phyloP scores from a whole-genome alignment of 2,797 vertebrate species.

The Oceanodroma leucorhoa region DNA sequence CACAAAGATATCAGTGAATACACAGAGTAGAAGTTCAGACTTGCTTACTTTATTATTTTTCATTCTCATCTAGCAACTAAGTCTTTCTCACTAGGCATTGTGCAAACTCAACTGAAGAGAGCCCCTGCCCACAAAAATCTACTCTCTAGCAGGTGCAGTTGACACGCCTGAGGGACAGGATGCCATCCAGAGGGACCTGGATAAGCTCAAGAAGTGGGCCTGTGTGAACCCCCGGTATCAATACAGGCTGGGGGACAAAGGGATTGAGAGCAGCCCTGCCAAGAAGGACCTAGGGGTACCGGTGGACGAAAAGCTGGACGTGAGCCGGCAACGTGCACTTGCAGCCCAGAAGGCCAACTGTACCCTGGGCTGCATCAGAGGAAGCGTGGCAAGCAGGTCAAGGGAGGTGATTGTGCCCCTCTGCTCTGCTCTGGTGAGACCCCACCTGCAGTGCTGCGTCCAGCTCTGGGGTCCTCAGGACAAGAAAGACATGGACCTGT shows the following conservation, averaged over 20 bases:
- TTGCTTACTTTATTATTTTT: not conserved
- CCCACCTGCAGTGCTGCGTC: fast-evolving
- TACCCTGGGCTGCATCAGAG: not conserved
- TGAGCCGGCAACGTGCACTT: fast-evolving
- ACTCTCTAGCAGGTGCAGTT: not conserved
- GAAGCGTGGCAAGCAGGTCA: not conserved
- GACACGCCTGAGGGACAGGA: not conserved
- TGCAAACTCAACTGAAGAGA: not conserved
- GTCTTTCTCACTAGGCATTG: not conserved
- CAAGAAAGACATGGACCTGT: not conserved
- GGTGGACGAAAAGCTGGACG: not conserved
- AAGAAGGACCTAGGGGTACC: not conserved
- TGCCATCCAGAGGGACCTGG: not conserved
- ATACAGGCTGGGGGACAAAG: not conserved
- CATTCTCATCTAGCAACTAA: not conserved
- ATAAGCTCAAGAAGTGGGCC: not conserved
- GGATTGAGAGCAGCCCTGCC: not conserved
- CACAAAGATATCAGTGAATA: not conserved
- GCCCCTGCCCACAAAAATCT: not conserved
- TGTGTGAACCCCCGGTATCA: not conserved
- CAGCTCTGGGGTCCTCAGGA: not conserved
- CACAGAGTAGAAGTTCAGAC: not conserved
- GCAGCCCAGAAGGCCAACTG: not conserved
- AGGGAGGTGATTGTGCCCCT: not conserved
- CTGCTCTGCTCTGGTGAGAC: not conserved